A percentile compares a stretch with the other conserved stretches of the same genome.
Evolutionary conservation across 2,797 vertebrate genomes (phyloP).

Genomic region (Alexandromys oeconomus): DNA sequence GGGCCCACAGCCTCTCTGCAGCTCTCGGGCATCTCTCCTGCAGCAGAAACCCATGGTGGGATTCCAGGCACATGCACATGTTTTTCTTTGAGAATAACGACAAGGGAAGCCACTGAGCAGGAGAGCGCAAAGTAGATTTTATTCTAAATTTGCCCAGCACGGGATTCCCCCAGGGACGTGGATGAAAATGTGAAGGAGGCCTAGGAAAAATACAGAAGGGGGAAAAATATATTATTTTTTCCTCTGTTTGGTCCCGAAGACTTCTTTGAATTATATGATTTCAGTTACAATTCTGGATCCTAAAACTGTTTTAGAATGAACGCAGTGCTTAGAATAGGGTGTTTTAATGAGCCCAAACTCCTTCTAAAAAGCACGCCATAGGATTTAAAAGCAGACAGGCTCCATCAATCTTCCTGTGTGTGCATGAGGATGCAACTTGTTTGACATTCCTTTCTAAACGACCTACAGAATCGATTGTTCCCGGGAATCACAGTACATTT

Average conservation of each 20-base stretch:
- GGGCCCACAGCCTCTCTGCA: neutral
- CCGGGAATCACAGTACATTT: slow-evolving; percentile 67
- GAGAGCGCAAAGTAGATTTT: slow-evolving; percentile 68
- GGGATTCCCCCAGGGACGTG: slow-evolving; percentile 60
- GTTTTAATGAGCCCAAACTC: slow-evolving; percentile 27
- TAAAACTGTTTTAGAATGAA: slow-evolving; percentile 71
- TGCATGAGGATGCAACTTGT: slow-evolving; percentile 55
- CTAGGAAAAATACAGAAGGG: slow-evolving; percentile 23
- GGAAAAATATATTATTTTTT: neutral
- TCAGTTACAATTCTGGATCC: slow-evolving; percentile 50
- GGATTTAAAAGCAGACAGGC: slow-evolving; percentile 62
- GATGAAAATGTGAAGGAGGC: slow-evolving; percentile 43
- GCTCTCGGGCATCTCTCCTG: neutral
- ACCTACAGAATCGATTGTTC: slow-evolving; percentile 79
- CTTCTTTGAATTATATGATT: slow-evolving; percentile 68
- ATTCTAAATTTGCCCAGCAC: slow-evolving; percentile 65
- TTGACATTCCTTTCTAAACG: slow-evolving; percentile 77
- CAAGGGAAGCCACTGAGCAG: slow-evolving; percentile 63
- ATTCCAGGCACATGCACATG: slow-evolving; percentile 45
- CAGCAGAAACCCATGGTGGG: neutral
- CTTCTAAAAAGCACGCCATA: slow-evolving; percentile 58
- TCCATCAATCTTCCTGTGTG: slow-evolving; percentile 50
- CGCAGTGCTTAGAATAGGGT: slow-evolving; percentile 42
- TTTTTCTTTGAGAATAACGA: slow-evolving; percentile 69
- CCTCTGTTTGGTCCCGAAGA: slow-evolving; percentile 54